phyloP scores from a whole-genome alignment of 2,888 invertebrate species.

The Agrotis clavis region DNA sequence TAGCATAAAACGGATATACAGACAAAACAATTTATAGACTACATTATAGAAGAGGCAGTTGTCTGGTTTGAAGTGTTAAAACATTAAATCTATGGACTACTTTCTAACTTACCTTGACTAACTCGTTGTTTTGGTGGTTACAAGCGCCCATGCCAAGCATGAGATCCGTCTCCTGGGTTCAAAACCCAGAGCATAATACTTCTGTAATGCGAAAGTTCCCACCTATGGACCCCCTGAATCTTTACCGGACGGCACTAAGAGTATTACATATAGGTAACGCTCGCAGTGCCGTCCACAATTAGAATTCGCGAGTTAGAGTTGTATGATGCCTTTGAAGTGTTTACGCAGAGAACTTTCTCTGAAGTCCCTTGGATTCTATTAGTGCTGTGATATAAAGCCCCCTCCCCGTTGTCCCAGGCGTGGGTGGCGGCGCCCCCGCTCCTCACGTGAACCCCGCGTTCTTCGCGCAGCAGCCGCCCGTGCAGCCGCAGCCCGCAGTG shows the following conservation, averaged over 20 bases:
- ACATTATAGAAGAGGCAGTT: neutral
- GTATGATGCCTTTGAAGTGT: too few species aligned
- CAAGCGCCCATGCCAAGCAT: neutral
- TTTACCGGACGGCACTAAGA: too few species aligned
- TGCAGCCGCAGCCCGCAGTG: slow-evolving; percentile 79
- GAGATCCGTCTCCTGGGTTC: neutral
- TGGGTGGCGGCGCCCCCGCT: slow-evolving; percentile 93
- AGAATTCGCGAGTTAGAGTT: too few species aligned
- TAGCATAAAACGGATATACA: too few species aligned
- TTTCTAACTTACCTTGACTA: neutral
- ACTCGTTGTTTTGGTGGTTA: neutral
- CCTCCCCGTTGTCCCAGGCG: slow-evolving; percentile 67
- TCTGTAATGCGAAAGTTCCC: too few species aligned
- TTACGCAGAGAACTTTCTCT: too few species aligned
- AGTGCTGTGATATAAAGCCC: slow-evolving; percentile 14
- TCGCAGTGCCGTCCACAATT: too few species aligned
- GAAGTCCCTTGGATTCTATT: neutral
- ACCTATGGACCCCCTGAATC: too few species aligned
- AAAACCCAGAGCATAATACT: neutral
- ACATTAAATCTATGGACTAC: neutral
- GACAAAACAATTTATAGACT: too few species aligned
- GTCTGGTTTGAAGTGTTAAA: neutral
- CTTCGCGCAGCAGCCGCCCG: slow-evolving; percentile 94
- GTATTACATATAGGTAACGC: too few species aligned
- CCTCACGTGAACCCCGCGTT: slow-evolving; percentile 99